phyloP scores from a whole-genome alignment of 1,140 invertebrate species.

The Drosophila lowei region DNA sequence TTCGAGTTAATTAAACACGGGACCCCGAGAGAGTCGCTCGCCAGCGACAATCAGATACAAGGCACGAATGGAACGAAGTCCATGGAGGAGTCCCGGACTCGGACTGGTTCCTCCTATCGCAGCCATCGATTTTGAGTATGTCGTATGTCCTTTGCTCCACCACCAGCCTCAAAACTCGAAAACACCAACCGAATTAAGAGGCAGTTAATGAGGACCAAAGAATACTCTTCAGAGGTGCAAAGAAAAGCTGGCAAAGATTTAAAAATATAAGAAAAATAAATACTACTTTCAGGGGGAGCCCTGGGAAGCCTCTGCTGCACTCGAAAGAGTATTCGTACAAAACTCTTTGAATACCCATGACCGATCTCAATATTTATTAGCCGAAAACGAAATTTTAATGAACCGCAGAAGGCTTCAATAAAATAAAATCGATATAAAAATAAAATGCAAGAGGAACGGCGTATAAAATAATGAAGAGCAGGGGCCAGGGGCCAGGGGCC shows the following conservation, averaged over 20 bases:
- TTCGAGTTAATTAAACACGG: conserved; percentile 73
- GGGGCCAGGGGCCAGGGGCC: too few species aligned
- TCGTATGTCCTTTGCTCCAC: conserved; percentile 54
- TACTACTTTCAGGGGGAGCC: too few species aligned
- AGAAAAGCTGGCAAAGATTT: not conserved
- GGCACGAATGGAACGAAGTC: conserved; percentile 49
- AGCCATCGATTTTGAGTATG: conserved; percentile 78
- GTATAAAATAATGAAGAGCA: conserved; percentile 70
- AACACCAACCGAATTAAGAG: conserved; percentile 19
- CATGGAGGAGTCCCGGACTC: conserved; percentile 48
- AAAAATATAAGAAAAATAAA: too few species aligned
- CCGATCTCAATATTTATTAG: conserved; percentile 67
- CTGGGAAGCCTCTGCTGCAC: too few species aligned
- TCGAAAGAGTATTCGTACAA: conserved; percentile 7
- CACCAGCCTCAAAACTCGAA: conserved; percentile 6
- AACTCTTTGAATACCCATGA: conserved; percentile 22
- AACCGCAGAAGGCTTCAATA: conserved; percentile 60
- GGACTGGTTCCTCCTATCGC: conserved; percentile 66
- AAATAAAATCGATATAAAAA: conserved; percentile 66
- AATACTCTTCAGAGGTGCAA: conserved; percentile 14
- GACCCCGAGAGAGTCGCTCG: conserved; percentile 41
- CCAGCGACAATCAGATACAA: conserved; percentile 65
- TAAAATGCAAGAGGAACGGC: conserved; percentile 44
- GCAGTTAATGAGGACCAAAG: not conserved
- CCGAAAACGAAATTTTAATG: conserved; percentile 77